Base-by-base conservation (phyloP, 2,797 vertebrate species). In the Coilia nasus region DNA sequence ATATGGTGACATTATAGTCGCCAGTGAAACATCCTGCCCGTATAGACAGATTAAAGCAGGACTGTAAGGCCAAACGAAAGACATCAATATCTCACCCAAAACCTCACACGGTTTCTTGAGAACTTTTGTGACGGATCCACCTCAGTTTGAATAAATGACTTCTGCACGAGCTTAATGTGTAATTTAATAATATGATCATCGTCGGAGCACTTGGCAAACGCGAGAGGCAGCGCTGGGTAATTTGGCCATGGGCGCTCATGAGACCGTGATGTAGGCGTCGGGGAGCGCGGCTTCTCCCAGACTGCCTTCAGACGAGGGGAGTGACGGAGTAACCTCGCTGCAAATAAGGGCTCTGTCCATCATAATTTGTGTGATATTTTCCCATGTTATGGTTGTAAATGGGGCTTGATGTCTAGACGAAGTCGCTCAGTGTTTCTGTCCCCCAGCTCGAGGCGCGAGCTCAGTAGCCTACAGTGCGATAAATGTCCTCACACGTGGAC, bases 401-500 rank as follows among this genome's bases (percentile, higher is more conserved):
- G 28, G 28, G 14, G 23, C 25, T 2, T 15, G 25, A 31, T 17
- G 67, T 75, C 67, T 75, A 75, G 67, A 75, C 67, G 67, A 28
- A 35, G 28, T 6, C 50, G 50, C 50, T 1, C 50, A 31, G 31
- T 31, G 67, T 28, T 14, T 75, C 67, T 75, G 14, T 19, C 67
- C 28, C 14, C 28, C 67, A 19, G 67, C 25, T 35, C 57, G 12
- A 35, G 28, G 35, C 28, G 31, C 14, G 28, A 35, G 67, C 67
- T 75, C 67, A 17, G 67, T 75, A n/a, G n/a, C n/a, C n/a, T n/a
- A 23, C 67, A 75, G 67, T 28, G 67, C 67, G 28, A 75, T 19
- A 75, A 75, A 75, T 75, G 67, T 75, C 67, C 19, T 75, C 67
- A 75, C 67, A 75, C 67, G 67, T 75, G 67, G 67, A 75, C 67